A percentile compares a stretch with the other conserved stretches of the same genome.
phyloP scores from a whole-genome alignment of 1,140 invertebrate species.

The Pachyrhynchus sulphureomaculatus region DNA sequence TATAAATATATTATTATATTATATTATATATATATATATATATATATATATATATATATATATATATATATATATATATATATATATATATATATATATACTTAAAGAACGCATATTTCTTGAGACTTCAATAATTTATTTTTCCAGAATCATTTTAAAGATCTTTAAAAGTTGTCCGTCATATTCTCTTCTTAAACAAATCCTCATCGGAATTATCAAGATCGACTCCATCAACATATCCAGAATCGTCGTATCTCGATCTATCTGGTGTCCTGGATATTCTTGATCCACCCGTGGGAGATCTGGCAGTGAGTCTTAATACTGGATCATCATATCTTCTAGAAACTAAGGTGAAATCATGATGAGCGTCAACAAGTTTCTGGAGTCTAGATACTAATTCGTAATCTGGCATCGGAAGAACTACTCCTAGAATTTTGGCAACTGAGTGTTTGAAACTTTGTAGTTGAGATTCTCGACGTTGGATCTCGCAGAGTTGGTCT shows the following conservation, averaged over 20 bases:
- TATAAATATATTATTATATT: no score
- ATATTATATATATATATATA: no score
- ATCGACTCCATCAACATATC: slow-evolving; percentile 58
- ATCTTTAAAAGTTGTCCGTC: slow-evolving; percentile 12
- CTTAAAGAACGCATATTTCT: no score
- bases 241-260: slow-evolving; percentile 62
- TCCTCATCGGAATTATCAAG: slow-evolving; percentile 60
- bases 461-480: slow-evolving; percentile 71
- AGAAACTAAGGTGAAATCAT: slow-evolving; percentile 74
- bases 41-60: no score
- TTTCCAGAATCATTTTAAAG: no score
- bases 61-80: no score
- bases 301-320: slow-evolving; percentile 56
- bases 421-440: slow-evolving; percentile 66
- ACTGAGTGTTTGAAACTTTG: slow-evolving; percentile 70
- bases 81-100: no score
- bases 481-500: slow-evolving; percentile 68
- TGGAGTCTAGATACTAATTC: slow-evolving; percentile 71
- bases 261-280: slow-evolving; percentile 60
- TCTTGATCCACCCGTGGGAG: slow-evolving; percentile 54
- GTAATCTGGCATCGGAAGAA: slow-evolving; percentile 71
- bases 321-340: slow-evolving; percentile 68
- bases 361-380: slow-evolving; percentile 73
- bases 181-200: slow-evolving; percentile 52
- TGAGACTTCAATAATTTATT: no score